Base-by-base conservation (phyloP, 2,113 vertebrate species). In the Microcebus murinus region DNA sequence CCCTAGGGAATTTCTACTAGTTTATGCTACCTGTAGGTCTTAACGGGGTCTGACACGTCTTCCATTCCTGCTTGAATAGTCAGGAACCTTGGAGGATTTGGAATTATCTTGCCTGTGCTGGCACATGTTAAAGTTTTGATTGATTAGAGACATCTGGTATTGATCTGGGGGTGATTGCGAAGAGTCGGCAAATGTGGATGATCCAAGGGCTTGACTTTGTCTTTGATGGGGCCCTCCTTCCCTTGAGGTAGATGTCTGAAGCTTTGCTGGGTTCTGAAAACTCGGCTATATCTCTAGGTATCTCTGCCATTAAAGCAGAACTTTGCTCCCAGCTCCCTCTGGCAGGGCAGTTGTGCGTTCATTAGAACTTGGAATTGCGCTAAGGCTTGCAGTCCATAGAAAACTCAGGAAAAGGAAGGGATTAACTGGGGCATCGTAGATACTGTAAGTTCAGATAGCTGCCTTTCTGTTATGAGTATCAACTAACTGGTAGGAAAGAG, bases 271-370 rank as follows among this genome's bases (percentile, higher is more conserved):
- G 27, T 63, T 36, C 10, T 68, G 68, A 82, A 86, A n/a, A 71
- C 29, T 2, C 5, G 27, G 31, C 29, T 61, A 6, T 21, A 23
- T 45, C 50, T 77, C 27, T 48, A 1, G 8, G 7, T 55, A 55
- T 52, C 50, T 52, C 50, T 52, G 50, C 55, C 6, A 25, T 74
- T 65, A 11, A 71, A 11, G 3, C 8, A 34, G 67, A 73, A 36
- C 0, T 0, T 36, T 34, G 6, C 63, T 15, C 10, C 5, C 0
- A 9, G 15, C 9, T 59, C 59, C 3, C 57, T 31, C 9, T 20
- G 61, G 34, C 14, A n/a, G 31, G 31, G 90, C 29, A 18, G 36
- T 1, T 25, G 5, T 50, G 15, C 11, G 39, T 90, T 39, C 13
- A 1, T 6, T 0, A 0, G 29, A 70, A 65, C 59, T 36, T 45